Evolutionary conservation across 2,797 vertebrate species (phyloP), one percentile per base, ranked within the genome.

Genomic region (Manis crassicaudata): DNA sequence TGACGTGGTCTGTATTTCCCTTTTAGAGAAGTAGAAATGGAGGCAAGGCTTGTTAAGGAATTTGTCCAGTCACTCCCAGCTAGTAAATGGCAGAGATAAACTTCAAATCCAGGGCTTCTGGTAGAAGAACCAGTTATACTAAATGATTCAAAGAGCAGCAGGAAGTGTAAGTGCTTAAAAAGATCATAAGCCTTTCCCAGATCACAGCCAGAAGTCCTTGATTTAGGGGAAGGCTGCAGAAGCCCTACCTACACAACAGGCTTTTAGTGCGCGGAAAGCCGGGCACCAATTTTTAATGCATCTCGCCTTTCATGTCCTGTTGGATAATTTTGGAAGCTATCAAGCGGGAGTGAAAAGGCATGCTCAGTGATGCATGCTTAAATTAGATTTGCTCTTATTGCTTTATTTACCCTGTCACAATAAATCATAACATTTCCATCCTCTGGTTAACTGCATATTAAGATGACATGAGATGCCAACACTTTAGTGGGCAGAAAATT

Each of bases 351-450:
- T 43, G 73, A 82, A 94, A 87, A 96, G 58, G 67, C 92, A 79
- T 32, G 52, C 50, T 84, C 92, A 52, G 23, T 80, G 97, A 86
- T 63, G 96, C 92, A 46, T 94, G 60, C 63, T 82, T 80, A 96
- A 96, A 96, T 96, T 94, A 95, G 92, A 96, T 96, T 95, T 96
- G 73, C 85, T 96, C 88, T 92, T 80, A 95, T 68, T 95, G 92
- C 96, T 95, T 96, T 98, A 96, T 97, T 97, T 97, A 96, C 63
- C 68, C 94, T 92, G 94, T 96, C 96, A 92, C 60, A 77, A 96
- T 97, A 97, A 97, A 96, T 97, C 96, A 95, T 86, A 97, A 80
- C 84, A 96, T 95, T 97, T 95, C 35, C 73, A 92, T 90, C 85
- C 54, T 88, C 95, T 95, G 79, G 77, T 94, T 95, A 96, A 90